Evolutionary conservation across 2,888 invertebrate species (phyloP), one percentile per base, ranked within the genome.

Genomic region (Xestia c-nigrum): DNA sequence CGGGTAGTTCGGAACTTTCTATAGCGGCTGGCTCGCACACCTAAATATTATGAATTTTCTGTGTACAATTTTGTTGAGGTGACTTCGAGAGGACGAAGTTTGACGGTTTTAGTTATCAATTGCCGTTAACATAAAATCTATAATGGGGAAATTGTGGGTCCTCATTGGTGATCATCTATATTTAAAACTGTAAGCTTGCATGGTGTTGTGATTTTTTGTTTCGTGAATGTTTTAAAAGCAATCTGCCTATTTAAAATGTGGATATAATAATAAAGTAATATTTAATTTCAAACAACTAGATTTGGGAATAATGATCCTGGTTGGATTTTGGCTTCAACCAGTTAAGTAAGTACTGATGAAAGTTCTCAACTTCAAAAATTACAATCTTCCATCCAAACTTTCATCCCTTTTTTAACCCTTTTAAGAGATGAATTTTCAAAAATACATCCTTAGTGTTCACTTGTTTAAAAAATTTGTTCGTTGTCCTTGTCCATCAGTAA

Each of bases 1-100:
- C 21, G 69, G 47, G 66, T 81, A 59, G 81, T 84, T 75, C 12
- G n/a, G 2, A 50, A 75, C 46, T 80, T 84, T 84, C 31, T 40
- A 72, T 61, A 46, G 24, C 10, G 38, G 67, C 70, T 71, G 10
- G 57, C 68, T 79, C 19, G 47, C 50, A 78, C n/a, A 78, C n/a
- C 40, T 69, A 16, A 64, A 72, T 77, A 72, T 66, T 77, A 72
- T 66, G 16, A 57, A 66, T 85, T 78, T 77, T 31, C 16, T 57
- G 9, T 70, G 31, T 31, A n/a, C 24, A 19, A 38, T 50, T 76
- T 65, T 47, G 24, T 57, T 31, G 9, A 46, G 47, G 46, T 75
- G 24, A 61, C 43, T 69, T 69, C 31, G 4, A 40, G 19, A 16
- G n/a, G 24, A n/a, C 3, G 55, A 70, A 43, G 43, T 55, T 76